Percentiles rank a stretch among this genome's conserved stretches.
Evolutionary conservation across 1,140 invertebrate species (phyloP).

Genomic region (Drosophila pachea): DNA sequence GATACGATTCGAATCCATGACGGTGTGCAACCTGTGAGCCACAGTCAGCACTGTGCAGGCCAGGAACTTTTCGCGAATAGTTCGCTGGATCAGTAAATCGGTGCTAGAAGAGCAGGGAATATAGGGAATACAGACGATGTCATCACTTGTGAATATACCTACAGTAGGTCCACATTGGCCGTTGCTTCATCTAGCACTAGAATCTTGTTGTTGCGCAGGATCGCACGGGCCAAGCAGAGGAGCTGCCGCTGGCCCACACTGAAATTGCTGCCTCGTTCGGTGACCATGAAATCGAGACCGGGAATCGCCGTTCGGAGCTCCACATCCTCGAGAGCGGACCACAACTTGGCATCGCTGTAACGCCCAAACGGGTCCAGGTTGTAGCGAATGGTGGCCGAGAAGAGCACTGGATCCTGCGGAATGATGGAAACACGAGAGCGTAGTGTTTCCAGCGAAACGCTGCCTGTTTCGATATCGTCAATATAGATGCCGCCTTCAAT

Average conservation of each 20-base stretch:
- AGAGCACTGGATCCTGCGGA: constrained; percentile 91
- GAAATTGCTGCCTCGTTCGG: constrained; percentile 87
- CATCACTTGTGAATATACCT: constrained; percentile 78
- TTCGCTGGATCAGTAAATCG: constrained; percentile 81
- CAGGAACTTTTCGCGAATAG: constrained; percentile 81
- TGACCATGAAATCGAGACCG: constrained; percentile 83
- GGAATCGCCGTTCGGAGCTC: constrained; percentile 81
- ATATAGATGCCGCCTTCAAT: constrained; percentile 81
- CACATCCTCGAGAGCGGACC: constrained; percentile 77
- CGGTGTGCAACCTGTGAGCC: constrained; percentile 88
- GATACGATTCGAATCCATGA: constrained; percentile 87
- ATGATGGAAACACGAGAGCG: constrained; percentile 83
- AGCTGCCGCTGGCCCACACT: constrained; percentile 92
- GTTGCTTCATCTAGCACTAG: constrained; percentile 86
- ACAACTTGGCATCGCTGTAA: constrained; percentile 81
- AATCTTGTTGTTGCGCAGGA: constrained; percentile 87
- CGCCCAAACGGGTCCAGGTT: constrained; percentile 91
- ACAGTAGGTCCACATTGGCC: constrained; percentile 86
- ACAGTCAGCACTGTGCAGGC: constrained; percentile 86
- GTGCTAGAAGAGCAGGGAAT: constrained; percentile 77
- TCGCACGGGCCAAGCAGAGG: constrained; percentile 89
- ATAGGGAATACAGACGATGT: not conserved
- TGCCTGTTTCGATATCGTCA: constrained; percentile 84
- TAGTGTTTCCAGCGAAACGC: constrained; percentile 84
- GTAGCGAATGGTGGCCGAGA: constrained; percentile 87